Percentiles rank a stretch among this genome's conserved stretches.
phyloP scores from a whole-genome alignment of 2,113 vertebrate species.

The Nothocercus nigrocapillus region DNA sequence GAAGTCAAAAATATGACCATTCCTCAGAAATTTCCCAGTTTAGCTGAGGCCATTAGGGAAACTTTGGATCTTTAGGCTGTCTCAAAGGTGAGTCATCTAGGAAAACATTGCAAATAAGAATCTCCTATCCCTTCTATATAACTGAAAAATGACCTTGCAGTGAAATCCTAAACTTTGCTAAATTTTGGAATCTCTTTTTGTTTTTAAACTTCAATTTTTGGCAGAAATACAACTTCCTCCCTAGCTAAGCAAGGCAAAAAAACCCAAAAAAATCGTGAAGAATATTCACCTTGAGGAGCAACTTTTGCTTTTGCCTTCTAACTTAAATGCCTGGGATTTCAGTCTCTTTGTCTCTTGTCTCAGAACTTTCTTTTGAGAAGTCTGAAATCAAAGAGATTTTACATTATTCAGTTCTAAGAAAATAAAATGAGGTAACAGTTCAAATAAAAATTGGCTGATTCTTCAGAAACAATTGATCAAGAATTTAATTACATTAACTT shows the following conservation, averaged over 20 bases:
- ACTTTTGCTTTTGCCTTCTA: background rate
- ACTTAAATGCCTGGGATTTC: background rate
- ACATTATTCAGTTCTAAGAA: slow-evolving; percentile 16
- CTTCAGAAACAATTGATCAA: background rate
- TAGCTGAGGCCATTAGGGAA: background rate
- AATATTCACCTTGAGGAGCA: background rate
- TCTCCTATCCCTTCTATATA: background rate
- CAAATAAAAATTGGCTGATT: background rate
- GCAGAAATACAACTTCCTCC: background rate
- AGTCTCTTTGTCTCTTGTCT: background rate
- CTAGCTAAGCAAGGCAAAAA: background rate
- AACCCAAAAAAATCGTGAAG: background rate
- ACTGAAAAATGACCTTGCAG: background rate
- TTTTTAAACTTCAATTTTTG: slow-evolving; percentile 2
- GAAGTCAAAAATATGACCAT: background rate
- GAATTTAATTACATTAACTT: background rate
- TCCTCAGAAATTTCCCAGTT: background rate
- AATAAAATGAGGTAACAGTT: background rate
- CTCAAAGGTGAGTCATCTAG: background rate
- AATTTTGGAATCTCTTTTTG: background rate
- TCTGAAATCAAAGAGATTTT: slow-evolving; percentile 6
- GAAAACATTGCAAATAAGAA: background rate
- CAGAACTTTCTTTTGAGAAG: slow-evolving; percentile 6
- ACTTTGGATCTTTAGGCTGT: background rate
- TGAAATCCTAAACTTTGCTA: background rate